Conservation (phyloP, 2,113 vertebrate species). For the Halichoeres trimaculatus region DNA sequence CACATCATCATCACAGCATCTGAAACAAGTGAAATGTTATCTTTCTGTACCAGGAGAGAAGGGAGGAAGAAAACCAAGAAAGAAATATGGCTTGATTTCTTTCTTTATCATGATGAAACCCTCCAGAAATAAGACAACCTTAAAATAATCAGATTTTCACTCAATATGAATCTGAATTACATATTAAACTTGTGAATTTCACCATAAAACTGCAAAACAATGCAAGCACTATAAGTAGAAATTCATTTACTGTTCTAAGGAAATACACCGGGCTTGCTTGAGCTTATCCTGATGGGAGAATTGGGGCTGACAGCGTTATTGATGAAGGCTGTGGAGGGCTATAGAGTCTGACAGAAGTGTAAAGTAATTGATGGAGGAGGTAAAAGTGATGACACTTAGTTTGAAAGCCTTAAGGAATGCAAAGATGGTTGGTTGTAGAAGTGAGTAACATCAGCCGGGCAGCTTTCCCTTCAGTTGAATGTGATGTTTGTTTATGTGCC, state of each 20-base stretch:
- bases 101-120: no score
- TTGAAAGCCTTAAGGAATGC: background rate
- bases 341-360: slow-evolving; percentile 25
- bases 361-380: slow-evolving; percentile 13
- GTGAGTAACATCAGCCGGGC: no score
- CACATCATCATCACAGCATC: background rate
- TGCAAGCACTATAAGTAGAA: slow-evolving; percentile 12
- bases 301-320: slow-evolving; percentile 46
- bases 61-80: background rate
- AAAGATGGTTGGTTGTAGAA: no score
- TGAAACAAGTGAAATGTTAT: background rate
- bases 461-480: no score
- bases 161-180: background rate
- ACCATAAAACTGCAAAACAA: background rate
- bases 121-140: no score
- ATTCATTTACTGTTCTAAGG: slow-evolving; percentile 27
- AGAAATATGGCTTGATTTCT: no score
- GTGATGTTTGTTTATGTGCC: background rate
- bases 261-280: slow-evolving; percentile 13
- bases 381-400: slow-evolving; percentile 10
- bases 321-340: slow-evolving; percentile 41
- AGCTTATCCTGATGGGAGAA: slow-evolving; percentile 24
- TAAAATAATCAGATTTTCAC: slow-evolving; percentile 19
- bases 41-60: no score
- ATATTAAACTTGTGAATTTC: background rate